These are phyloP conservation scores for Ceratina australensis DNA, from an alignment of 1,140 invertebrate species.

Conservation along the genomic window DNA sequence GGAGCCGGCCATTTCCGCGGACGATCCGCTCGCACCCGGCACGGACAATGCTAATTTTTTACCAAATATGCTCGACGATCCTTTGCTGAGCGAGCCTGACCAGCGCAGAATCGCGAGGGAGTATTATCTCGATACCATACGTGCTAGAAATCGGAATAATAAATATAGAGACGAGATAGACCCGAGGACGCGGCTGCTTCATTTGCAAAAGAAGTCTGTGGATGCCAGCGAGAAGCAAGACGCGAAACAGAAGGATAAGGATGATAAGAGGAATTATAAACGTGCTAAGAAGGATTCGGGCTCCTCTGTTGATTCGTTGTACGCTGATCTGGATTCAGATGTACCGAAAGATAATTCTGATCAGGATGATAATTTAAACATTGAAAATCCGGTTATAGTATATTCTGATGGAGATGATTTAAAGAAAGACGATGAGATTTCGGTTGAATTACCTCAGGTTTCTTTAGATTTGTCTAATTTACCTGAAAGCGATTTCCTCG, in stretches of 20 bases:
- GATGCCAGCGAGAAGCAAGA: neutral
- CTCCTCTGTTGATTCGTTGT: neutral
- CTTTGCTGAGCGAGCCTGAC: neutral
- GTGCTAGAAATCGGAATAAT: neutral
- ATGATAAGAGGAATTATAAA: neutral
- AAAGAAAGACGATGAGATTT: neutral
- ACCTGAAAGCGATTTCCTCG: neutral
- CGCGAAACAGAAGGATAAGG: too few species aligned
- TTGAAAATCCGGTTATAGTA: neutral
- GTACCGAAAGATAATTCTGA: neutral
- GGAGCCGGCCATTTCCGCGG: constrained; percentile 1
- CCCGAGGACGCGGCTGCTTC: neutral
- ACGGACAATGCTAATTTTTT: constrained; percentile 28
- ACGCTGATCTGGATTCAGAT: neutral
- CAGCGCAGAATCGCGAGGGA: neutral
- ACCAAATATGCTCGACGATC: neutral
- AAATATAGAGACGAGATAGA: neutral
- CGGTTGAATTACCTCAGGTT: neutral
- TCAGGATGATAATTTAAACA: neutral
- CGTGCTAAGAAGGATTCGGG: neutral
- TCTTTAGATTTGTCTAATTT: neutral
- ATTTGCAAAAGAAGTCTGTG: constrained; percentile 16
- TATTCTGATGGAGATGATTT: neutral
- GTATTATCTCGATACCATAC: neutral
- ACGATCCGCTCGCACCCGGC: neutral